phyloP scores from a whole-genome alignment of 2,888 invertebrate genomes.

The Alentia gelatinosa region DNA sequence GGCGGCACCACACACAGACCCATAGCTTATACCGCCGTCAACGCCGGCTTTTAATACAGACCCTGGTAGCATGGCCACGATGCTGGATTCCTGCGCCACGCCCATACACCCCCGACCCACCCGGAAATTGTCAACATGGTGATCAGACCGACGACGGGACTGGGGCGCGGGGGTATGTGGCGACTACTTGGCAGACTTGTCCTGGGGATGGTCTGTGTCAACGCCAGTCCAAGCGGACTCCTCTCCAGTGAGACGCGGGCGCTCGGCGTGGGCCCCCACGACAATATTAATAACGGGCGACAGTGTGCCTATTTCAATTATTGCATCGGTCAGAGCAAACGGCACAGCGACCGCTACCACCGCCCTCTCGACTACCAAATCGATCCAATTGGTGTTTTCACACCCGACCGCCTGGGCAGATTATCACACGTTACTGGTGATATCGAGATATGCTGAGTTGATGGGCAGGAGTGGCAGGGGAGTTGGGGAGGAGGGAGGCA shows the following conservation, averaged over 20 bases:
- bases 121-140: constrained; percentile 52
- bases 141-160: not conserved
- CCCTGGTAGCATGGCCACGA: not conserved
- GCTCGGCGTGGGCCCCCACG: not conserved
- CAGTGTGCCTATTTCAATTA: constrained; percentile 49
- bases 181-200: not conserved
- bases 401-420: not conserved
- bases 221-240: not conserved
- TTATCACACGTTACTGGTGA: not conserved
- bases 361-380: not conserved
- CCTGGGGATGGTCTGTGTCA: constrained; percentile 37
- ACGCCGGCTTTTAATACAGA: not conserved
- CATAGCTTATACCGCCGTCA: not conserved
- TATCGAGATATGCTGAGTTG: not conserved
- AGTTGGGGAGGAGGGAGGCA: not conserved
- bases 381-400: constrained; percentile 47
- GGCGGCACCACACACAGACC: not conserved
- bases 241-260: no score
- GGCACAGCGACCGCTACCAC: not conserved
- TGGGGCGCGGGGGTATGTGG: not conserved
- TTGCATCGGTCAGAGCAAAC: not conserved
- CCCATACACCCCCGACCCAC: constrained; percentile 23
- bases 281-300: constrained; percentile 49
- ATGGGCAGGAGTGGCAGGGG: not conserved
- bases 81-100: not conserved